A percentile compares a stretch with the other conserved stretches of the same genome.
phyloP scores from a whole-genome alignment of 2,113 vertebrate species.

The Eulacestoma nigropectus region DNA sequence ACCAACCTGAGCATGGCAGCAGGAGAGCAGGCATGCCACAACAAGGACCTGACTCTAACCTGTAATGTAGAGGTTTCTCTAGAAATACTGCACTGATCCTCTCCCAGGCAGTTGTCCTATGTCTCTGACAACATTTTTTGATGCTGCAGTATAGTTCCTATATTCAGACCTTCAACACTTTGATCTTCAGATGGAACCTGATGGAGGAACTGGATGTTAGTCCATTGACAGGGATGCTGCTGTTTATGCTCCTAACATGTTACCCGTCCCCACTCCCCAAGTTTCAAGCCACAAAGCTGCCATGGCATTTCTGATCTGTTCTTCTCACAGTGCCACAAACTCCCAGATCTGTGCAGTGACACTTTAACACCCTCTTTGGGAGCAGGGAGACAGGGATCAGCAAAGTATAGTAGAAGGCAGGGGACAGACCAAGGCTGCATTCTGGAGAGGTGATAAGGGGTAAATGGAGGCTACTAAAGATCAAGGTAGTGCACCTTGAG shows the following conservation, averaged over 20 bases:
- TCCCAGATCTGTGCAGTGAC: accelerated
- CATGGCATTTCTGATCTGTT: neutral
- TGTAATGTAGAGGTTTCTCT: neutral
- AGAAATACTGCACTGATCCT: neutral
- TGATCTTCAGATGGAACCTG: neutral
- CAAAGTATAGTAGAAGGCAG: neutral
- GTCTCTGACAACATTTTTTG: neutral
- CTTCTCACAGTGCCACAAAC: neutral
- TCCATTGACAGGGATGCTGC: neutral
- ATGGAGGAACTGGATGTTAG: neutral
- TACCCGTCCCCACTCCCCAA: accelerated
- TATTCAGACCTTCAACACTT: neutral
- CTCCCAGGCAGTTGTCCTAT: neutral
- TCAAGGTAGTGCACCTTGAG: neutral
- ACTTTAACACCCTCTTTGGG: neutral
- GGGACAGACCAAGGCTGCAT: neutral
- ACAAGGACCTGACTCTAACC: neutral
- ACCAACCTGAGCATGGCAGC: neutral
- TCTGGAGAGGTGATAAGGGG: neutral
- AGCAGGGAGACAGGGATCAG: neutral
- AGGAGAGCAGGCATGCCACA: neutral
- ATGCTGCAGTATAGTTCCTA: neutral
- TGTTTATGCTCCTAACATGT: neutral
- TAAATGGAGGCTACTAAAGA: neutral
- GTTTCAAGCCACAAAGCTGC: neutral